Conservation (phyloP, 2,797 vertebrate species). For the Dromococcyx pavoninus region DNA sequence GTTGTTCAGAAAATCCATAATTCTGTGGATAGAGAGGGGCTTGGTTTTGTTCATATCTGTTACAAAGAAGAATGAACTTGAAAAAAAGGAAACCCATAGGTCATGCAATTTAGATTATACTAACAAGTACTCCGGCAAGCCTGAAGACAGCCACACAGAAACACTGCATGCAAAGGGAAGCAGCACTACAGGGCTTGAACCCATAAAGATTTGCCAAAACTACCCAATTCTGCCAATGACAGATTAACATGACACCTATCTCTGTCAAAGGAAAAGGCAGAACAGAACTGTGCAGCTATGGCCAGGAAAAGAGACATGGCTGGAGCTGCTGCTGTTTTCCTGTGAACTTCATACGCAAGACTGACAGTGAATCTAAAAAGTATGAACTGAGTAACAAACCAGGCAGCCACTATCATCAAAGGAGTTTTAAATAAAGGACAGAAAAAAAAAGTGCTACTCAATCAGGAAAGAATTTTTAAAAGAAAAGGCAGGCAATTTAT, state of each 20-base stretch:
- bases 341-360: not conserved
- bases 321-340: rapidly evolving
- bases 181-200: not conserved
- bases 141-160: not conserved
- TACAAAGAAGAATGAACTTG: not conserved
- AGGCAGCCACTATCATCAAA: not conserved
- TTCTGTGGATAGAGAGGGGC: not conserved
- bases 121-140: not conserved
- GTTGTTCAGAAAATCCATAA: not conserved
- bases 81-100: not conserved
- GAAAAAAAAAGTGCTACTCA: not conserved
- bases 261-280: not conserved
- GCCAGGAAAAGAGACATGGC: not conserved
- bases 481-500: not conserved
- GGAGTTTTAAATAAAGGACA: not conserved
- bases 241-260: not conserved
- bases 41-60: not conserved
- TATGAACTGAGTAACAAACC: not conserved
- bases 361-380: not conserved
- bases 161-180: not conserved
- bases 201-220: not conserved
- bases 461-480: not conserved
- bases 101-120: rapidly evolving
- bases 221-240: not conserved
- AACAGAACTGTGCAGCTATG: not conserved